phyloP scores from a whole-genome alignment of 1,140 invertebrate genomes.

The Drosophila lowei region DNA sequence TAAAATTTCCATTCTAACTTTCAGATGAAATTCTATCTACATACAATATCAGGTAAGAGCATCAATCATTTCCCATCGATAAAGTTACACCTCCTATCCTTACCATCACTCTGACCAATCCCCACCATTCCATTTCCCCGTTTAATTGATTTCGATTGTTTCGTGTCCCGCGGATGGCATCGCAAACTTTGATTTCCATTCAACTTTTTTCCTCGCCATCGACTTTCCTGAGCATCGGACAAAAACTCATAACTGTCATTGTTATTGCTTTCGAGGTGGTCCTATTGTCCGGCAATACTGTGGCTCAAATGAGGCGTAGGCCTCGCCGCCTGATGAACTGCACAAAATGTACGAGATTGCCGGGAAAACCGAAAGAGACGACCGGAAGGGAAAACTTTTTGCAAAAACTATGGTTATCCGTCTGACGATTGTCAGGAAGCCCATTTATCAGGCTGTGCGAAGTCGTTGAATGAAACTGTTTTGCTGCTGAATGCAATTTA shows the following conservation, averaged over 20 bases:
- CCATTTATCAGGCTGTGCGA: conserved; percentile 70
- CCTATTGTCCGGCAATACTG: conserved; percentile 49
- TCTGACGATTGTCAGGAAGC: conserved; percentile 16
- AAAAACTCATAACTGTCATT: conserved; percentile 60
- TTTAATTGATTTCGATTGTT: conserved; percentile 35
- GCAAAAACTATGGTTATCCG: conserved; percentile 12
- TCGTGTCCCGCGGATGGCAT: too few species aligned
- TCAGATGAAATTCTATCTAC: too few species aligned
- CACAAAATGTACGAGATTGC: conserved; percentile 25
- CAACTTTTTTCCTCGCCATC: conserved; percentile 19
- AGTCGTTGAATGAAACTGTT: conserved; percentile 65
- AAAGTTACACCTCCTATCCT: too few species aligned
- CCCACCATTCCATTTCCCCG: background rate
- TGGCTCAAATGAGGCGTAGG: conserved; percentile 52
- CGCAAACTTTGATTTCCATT: conserved; percentile 18
- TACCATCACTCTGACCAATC: background rate
- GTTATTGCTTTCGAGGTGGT: conserved; percentile 48
- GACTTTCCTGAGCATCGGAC: background rate
- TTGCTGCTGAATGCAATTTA: conserved; percentile 64
- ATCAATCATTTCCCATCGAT: background rate
- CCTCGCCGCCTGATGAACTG: conserved; percentile 38
- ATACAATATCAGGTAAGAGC: background rate
- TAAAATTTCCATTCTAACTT: background rate
- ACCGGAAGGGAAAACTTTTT: conserved; percentile 19
- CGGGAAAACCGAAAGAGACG: conserved; percentile 27